Base-by-base conservation (phyloP, 1,140 invertebrate species). In the Pentalonia nigronervosa region DNA sequence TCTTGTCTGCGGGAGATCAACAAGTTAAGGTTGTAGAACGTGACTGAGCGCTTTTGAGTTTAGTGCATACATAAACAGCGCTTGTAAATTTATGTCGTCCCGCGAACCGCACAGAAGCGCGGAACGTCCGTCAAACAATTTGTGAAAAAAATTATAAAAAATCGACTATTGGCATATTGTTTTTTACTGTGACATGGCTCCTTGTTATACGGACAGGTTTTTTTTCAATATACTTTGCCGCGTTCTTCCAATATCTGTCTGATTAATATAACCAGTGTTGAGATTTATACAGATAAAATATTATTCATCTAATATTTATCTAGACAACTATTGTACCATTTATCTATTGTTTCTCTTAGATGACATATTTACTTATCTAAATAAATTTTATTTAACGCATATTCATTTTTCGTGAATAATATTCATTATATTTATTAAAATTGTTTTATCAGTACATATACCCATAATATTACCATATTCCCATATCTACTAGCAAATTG, bases 21-120 rank as follows among this genome's bases (percentile, higher is more conserved):
- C 88, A 89, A 89, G 86, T 88, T 88, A 88, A 88, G 7, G 14
- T 89, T 56, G 25, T 25, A 45, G 36, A 23, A 84, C 83, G 36
- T 86, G 36, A 86, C 36, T 86, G 25, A 86, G 84, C 23, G 23
- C 14, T 47, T 47, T 86, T n/a, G 14, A 47, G 14, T 11, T 86
- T 25, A 47, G 25, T 86, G 45, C 41, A 86, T 48, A n/a, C 45
- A 86, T n/a, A 86, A 86, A 86, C n/a, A 7, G 25, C 7, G 6
- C 45, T 86, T 23, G 36, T 47, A n/a, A 86, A 86, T 60, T 60
- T 30, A 60, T 25, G 25, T 30, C 56, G 25, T 30, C 56, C 30
- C 25, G 2, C 81, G 36, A 34, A 21, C 17, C 81, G 21, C 34
- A 2, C 21, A 41, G 36, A 25, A 11, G 23, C 81, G 2, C 11